Base-by-base conservation (phyloP, 2,888 invertebrate genomes). In the Mesodorylaimus sp. region DNA sequence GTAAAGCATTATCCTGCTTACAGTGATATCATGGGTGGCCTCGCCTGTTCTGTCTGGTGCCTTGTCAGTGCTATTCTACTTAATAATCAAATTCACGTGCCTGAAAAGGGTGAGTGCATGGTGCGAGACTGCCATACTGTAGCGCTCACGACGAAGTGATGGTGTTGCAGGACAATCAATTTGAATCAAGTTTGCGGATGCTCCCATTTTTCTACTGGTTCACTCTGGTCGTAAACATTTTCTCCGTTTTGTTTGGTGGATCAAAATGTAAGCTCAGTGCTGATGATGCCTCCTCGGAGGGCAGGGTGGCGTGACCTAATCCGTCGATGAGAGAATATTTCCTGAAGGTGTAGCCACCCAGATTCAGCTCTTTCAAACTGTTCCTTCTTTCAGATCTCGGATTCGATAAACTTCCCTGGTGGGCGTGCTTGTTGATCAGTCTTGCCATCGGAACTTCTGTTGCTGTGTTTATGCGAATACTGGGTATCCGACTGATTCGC, bases 81-180 rank as follows among this genome's bases (percentile, higher is more conserved):
- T 50, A 3, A 38, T 51, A 19, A 47, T 54, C 24, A 53, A 51
- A 27, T 41, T 25, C 55, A 79, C 79, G 62, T 84, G 97, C 57
- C 73, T 95, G 13, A 64, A 56, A 51, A 7, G 42, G 7, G 66
- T 21, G 7, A 39, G 21, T 39, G 41, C 13, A 16, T 7, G 41
- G 21, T 39, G 7, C 13, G 13, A 7, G 21, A 19, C 7, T 10
- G 10, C 5, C n/a, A 39, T 21, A 39, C 13, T 39, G 10, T 39
- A 39, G 21, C 7, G 21, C 21, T 21, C 41, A 21, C 7, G n/a
- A n/a, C n/a, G n/a, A n/a, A n/a, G n/a, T n/a, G n/a, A 19, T 52
- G 19, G 5, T 50, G 25, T 41, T 42, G 25, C 25, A 50, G 37
- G 19, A 10, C 21, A 27, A 53, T 36, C 53, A 27, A 3, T 24